Conservation (phyloP, 1,140 invertebrate species). For the Papilio xuthus region DNA sequence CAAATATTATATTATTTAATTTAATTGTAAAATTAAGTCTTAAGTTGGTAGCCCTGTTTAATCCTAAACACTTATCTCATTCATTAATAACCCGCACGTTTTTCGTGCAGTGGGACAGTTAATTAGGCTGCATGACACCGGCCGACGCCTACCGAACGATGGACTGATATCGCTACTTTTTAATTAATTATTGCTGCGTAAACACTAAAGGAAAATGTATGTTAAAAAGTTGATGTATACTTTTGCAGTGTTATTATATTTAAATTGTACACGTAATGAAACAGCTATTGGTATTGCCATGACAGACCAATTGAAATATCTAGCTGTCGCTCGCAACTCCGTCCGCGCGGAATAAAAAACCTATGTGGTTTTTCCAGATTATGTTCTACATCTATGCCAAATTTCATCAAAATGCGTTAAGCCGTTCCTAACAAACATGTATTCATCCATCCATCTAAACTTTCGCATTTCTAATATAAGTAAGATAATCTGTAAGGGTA, state of each 20-base stretch:
- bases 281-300: not conserved
- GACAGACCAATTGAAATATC: not conserved
- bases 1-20: not conserved
- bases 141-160: constrained; percentile 29
- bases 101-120: constrained; percentile 28
- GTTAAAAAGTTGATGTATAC: not conserved
- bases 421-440: no score
- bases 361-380: no score
- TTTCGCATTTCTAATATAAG: no score
- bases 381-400: no score
- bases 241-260: not conserved
- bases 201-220: not conserved
- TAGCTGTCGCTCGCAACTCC: no score
- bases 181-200: constrained; percentile 14
- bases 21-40: not conserved
- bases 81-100: constrained; percentile 31
- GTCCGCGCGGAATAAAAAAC: no score
- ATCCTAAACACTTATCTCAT: constrained; percentile 24
- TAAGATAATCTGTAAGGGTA: no score
- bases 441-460: no score
- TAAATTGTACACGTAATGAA: not conserved
- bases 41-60: constrained; percentile 23
- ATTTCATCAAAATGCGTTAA: no score
- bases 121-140: constrained; percentile 27
- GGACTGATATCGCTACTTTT: constrained; percentile 24